Conservation (phyloP, 2,113 vertebrate genomes). For the Aegypius monachus region DNA sequence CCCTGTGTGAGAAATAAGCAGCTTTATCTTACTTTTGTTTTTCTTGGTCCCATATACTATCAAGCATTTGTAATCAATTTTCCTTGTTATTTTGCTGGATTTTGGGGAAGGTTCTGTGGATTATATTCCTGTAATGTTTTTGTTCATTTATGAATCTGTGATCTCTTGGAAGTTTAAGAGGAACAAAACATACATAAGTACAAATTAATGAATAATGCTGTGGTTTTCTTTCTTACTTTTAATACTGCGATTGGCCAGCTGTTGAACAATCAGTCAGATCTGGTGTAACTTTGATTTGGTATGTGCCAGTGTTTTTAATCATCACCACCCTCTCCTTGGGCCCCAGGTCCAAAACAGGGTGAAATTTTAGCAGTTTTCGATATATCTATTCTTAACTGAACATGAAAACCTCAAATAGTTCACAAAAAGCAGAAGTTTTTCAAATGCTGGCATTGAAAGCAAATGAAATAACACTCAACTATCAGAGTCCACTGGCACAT, state of each 20-base stretch:
- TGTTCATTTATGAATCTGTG: background rate
- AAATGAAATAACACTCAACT: rapidly evolving
- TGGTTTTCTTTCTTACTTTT: background rate
- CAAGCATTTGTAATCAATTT: background rate
- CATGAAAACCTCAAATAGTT: background rate
- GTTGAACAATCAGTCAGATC: background rate
- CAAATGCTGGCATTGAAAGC: background rate
- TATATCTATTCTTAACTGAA: background rate
- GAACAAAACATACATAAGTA: background rate
- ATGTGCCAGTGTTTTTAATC: background rate
- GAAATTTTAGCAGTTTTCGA: background rate
- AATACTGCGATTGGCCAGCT: background rate
- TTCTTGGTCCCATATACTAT: background rate
- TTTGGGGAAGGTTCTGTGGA: background rate
- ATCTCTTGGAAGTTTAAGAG: background rate
- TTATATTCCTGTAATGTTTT: background rate
- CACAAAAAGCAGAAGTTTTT: background rate
- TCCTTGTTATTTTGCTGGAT: background rate
- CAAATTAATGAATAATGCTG: background rate
- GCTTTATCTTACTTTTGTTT: background rate
- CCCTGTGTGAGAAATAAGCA: background rate
- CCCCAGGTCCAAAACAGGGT: background rate
- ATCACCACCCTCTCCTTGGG: background rate
- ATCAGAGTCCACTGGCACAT: background rate
- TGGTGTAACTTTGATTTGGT: background rate